Base-by-base conservation (phyloP, 2,888 invertebrate genomes). In the Laothoe populi region DNA sequence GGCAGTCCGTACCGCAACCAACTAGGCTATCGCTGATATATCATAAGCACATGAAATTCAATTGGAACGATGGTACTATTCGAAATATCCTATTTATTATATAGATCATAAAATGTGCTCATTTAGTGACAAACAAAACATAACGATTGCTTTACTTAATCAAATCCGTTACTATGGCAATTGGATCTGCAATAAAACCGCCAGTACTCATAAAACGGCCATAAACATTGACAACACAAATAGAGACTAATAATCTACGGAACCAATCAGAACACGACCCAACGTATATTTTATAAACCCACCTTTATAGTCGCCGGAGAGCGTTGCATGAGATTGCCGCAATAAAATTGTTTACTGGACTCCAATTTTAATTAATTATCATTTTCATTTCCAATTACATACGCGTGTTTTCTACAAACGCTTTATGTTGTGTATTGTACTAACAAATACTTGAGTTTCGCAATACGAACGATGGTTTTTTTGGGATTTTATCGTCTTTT, bases 171-270 rank as follows among this genome's bases (percentile, higher is more conserved):
- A 85, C 86, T 83, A 86, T 82, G 77, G 80, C 88, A 86, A 89
- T 89, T 85, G 87, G 83, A 90, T 83, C 79, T 70, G 86, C 80
- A 88, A 90, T 92, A 92, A 91, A 90, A 88, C 78, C 83, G 79
- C 81, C 80, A 84, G 79, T 75, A 83, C 78, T 84, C 87, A 89
- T 92, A 91, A 92, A 92, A 90, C 67, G 72, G 80, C 75, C 83
- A 87, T 92, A 92, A 92, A 91, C 90, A 90, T 88, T 86, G 90
- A 90, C 88, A 89, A 83, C 84, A 88, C 90, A 90, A 91, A 90
- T 90, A 90, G 84, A 81, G 77, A 76, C 88, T 90, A 90, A 89
- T 90, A 89, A 90, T 84, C 82, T 72, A 83, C 71, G 79, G 75
- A 79, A 77, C 90, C 89, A 88, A 90, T 90, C 89, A 84, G 82